Evolutionary conservation across 2,888 invertebrate species (phyloP).

Genomic region (Lasioglossum marginatum): DNA sequence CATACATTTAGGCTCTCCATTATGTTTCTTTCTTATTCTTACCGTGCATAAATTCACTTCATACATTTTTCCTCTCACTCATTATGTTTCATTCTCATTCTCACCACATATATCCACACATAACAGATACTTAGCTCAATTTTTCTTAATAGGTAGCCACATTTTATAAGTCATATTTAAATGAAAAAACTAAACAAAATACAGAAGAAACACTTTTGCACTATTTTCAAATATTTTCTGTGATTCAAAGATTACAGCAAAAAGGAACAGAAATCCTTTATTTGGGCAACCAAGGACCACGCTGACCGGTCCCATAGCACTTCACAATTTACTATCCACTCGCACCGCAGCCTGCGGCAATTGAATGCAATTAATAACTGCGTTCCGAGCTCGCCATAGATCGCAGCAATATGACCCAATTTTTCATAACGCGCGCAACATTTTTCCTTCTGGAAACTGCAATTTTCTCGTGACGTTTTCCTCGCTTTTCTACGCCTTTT

Average conservation of each 20-base stretch:
- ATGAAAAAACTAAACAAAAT: background rate
- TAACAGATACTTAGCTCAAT: no score
- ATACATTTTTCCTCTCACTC: no score
- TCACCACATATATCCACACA: no score
- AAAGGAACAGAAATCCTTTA: background rate
- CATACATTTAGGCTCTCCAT: no score
- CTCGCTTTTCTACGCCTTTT: background rate
- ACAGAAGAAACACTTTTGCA: no score
- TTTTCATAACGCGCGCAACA: conserved; percentile 13
- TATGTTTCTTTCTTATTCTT: no score
- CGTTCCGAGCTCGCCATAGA: conserved; percentile 23
- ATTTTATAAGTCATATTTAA: no score
- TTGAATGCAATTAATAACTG: conserved; percentile 43
- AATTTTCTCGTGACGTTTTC: conserved; percentile 40
- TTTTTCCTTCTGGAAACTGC: conserved; percentile 21
- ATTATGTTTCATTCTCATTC: no score
- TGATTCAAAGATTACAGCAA: background rate
- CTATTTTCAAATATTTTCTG: background rate
- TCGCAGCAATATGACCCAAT: conserved; percentile 30
- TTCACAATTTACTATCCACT: conserved; percentile 42
- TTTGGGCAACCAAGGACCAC: conserved; percentile 7
- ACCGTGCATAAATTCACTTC: no score
- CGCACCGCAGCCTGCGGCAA: conserved; percentile 28
- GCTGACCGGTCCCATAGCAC: conserved; percentile 15
- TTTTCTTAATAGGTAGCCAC: no score